phyloP scores from a whole-genome alignment of 2,888 invertebrate genomes.

The Chaetogeoica ovagalla region DNA sequence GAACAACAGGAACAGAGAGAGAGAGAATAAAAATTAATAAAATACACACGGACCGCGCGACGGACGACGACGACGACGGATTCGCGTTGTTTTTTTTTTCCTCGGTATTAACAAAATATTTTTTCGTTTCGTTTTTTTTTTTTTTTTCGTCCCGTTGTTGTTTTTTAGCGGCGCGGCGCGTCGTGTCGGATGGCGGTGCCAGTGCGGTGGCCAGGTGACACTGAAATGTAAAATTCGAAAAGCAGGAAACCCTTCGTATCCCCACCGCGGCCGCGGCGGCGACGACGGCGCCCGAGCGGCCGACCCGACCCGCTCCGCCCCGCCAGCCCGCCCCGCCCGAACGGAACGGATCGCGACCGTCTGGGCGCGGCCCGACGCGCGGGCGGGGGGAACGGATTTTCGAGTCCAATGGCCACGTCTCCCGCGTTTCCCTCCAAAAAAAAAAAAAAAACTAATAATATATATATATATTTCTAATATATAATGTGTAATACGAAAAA shows the following conservation, averaged over 20 bases:
- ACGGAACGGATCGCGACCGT: conserved; percentile 24
- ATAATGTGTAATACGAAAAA: neutral
- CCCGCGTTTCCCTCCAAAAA: conserved; percentile 43
- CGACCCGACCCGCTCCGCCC: conserved; percentile 30
- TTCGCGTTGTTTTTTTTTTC: neutral
- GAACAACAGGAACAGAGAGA: too few relatives aligned
- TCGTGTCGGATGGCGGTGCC: conserved; percentile 48
- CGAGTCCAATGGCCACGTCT: conserved; percentile 53
- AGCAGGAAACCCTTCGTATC: conserved; percentile 53
- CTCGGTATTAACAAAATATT: neutral
- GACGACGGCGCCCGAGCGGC: conserved; percentile 49
- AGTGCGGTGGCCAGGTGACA: conserved; percentile 53
- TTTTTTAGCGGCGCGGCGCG: conserved; percentile 4
- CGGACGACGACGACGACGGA: too few relatives aligned
- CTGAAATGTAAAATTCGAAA: conserved; percentile 53
- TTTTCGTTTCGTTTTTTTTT: too few relatives aligned
- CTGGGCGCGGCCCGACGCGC: conserved; percentile 47
- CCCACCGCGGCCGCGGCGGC: conserved; percentile 36
- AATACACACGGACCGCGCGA: too few relatives aligned
- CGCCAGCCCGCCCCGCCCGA: neutral
- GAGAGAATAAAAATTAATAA: too few relatives aligned
- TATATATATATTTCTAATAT: too few relatives aligned
- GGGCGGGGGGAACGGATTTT: conserved; percentile 52
- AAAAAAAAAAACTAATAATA: too few relatives aligned
- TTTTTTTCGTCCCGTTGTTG: too few relatives aligned